A percentile compares a stretch with the other conserved stretches of the same genome.
Evolutionary conservation across 2,888 invertebrate species (phyloP).

Genomic region (Hyposoter didymator): DNA sequence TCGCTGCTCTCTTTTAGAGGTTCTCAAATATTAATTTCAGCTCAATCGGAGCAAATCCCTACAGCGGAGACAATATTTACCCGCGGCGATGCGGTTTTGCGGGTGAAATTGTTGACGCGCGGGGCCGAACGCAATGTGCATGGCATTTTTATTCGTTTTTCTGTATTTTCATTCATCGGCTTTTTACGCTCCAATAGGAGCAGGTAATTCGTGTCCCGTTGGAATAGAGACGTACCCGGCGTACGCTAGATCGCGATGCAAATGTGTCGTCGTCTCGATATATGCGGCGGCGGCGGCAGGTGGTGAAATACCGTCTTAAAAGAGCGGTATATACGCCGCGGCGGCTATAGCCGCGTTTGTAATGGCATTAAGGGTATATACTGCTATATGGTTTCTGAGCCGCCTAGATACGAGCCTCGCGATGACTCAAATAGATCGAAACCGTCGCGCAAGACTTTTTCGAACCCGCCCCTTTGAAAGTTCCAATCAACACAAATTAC

Average conservation of each 20-base stretch:
- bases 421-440: conserved; percentile 74
- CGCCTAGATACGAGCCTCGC: conserved; percentile 70
- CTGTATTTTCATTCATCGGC: conserved; percentile 34
- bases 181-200: conserved; percentile 59
- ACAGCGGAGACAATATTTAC: not conserved
- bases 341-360: conserved; percentile 59
- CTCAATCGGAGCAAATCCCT: not conserved
- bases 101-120: not conserved
- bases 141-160: not conserved
- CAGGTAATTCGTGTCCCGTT: too few species aligned
- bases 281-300: conserved; percentile 7
- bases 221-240: too few species aligned
- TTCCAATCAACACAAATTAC: conserved; percentile 28
- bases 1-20: conserved; percentile 35
- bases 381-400: conserved; percentile 77
- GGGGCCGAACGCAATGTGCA: too few species aligned
- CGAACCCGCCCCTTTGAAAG: conserved; percentile 35
- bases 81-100: too few species aligned
- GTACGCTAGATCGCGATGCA: too few species aligned
- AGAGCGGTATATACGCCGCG: conserved; percentile 43
- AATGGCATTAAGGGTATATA: conserved; percentile 75
- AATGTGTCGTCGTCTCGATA: too few species aligned
- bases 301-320: conserved; percentile 72
- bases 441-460: conserved; percentile 61
- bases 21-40: conserved; percentile 37